Evolutionary conservation across 2,797 vertebrate genomes (phyloP), one percentile per base, ranked within the genome.

Genomic region (Limosa lapponica): DNA sequence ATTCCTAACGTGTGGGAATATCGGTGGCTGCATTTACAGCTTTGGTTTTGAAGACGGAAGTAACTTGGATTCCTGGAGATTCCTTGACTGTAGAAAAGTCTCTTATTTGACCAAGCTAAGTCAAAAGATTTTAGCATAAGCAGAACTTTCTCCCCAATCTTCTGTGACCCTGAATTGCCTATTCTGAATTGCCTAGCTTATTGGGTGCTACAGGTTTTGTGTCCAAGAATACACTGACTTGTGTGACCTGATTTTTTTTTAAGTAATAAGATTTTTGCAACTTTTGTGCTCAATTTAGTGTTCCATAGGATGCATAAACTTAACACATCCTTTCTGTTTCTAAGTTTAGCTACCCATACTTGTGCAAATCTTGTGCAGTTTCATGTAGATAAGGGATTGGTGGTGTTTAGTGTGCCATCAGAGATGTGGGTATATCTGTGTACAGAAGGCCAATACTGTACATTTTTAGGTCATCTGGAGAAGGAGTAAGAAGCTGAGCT

Each of bases 341-440:
- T n/a, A 18, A 36, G 24, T 48, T 86, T 20, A 70, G 30, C 41
- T 84, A 25, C 20, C 8, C 2, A 5, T 32, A 28, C 71, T 57
- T 57, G 22, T 61, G 37, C 14, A 75, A 23, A 25, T 88, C 65
- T 71, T n/a, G n/a, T n/a, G n/a, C n/a, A n/a, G n/a, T n/a, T n/a
- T n/a, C 28, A 13, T 19, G 8, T 65, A 58, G 7, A 10, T 69
- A 28, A 23, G 64, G 34, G 22, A 3, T 15, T 54, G 24, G 6
- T 86, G 41, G 36, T 80, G 44, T 70, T 70, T 2, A 74, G 32
- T 13, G 3, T 70, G n/a, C 27, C 16, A 28, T 49, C 24, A 23
- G 11, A 71, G 17, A 7, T 0, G 0, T 44, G 6, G 0, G 1
- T 46, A 15, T 1, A 0, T n/a, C 13, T 6, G 28, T 37, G 49